phyloP scores from a whole-genome alignment of 1,140 invertebrate genomes.

The Lucilia cuprina region DNA sequence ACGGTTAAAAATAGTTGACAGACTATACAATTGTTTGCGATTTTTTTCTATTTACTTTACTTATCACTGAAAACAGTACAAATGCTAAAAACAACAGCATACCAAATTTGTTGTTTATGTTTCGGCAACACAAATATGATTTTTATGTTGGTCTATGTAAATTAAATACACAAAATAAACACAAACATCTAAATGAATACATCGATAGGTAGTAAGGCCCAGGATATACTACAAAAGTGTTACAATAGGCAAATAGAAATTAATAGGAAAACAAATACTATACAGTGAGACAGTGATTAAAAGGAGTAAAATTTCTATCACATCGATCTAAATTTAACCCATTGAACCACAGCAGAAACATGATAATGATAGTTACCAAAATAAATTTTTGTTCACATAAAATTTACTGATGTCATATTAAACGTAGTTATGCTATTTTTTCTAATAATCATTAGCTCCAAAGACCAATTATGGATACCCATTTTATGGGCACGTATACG shows the following conservation, averaged over 20 bases:
- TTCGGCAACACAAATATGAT: not conserved
- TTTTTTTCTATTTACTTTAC: not conserved
- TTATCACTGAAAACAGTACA: conserved; percentile 9
- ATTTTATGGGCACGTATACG: no score
- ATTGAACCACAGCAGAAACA: no score
- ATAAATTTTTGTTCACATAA: no score
- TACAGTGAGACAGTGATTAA: not conserved
- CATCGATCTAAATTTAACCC: no score
- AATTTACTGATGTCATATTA: no score
- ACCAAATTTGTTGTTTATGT: not conserved
- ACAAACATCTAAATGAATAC: not conserved
- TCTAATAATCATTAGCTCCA: no score
- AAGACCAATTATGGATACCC: no score
- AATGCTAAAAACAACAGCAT: conserved; percentile 1
- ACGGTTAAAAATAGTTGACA: not conserved
- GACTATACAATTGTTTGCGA: not conserved
- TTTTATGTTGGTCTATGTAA: not conserved
- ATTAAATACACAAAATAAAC: not conserved
- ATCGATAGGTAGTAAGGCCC: not conserved
- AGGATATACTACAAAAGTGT: not conserved
- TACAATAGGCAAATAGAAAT: not conserved
- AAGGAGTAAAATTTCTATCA: no score
- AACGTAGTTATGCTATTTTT: no score
- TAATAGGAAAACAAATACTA: not conserved
- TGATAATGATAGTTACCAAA: no score